Percentiles rank a stretch among this genome's conserved stretches.
phyloP scores from a whole-genome alignment of 2,888 invertebrate species.

The Cyclophora albipunctata region DNA sequence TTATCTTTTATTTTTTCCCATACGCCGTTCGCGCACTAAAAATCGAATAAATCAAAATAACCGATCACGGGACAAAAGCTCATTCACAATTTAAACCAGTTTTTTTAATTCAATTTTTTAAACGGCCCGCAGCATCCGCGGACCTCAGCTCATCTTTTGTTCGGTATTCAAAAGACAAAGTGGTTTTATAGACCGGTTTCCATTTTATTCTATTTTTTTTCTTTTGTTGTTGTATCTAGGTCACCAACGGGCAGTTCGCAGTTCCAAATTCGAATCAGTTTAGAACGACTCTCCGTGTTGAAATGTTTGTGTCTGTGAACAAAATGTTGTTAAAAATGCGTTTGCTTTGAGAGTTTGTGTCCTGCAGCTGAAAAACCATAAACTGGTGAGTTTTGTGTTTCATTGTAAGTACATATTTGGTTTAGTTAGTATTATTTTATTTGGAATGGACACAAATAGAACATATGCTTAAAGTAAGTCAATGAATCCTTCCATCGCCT shows the following conservation, averaged over 20 bases:
- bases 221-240: slow-evolving; percentile 51
- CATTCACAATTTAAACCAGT: slow-evolving; percentile 62
- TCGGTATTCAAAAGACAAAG: slow-evolving; percentile 54
- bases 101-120: slow-evolving; percentile 43
- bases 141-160: slow-evolving; percentile 62
- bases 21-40: slow-evolving; percentile 57
- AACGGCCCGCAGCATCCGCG: slow-evolving; percentile 65
- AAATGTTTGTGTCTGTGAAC: slow-evolving; percentile 8
- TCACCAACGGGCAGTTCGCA: slow-evolving; percentile 56
- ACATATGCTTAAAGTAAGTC: no score
- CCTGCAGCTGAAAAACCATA: slow-evolving; percentile 3
- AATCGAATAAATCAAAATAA: slow-evolving; percentile 75
- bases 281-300: slow-evolving; percentile 28
- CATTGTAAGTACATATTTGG: no score
- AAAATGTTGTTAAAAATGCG: not conserved
- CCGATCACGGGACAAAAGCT: slow-evolving; percentile 67
- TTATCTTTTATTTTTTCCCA: slow-evolving; percentile 59
- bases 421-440: no score
- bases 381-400: no score
- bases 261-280: slow-evolving; percentile 39
- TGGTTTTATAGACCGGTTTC: slow-evolving; percentile 58
- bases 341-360: no score
- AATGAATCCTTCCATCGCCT: no score
- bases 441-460: no score
- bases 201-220: slow-evolving; percentile 31